A percentile compares a stretch with the other conserved stretches of the same genome.
phyloP scores from a whole-genome alignment of 2,113 vertebrate species.

The Peucedramus taeniatus region DNA sequence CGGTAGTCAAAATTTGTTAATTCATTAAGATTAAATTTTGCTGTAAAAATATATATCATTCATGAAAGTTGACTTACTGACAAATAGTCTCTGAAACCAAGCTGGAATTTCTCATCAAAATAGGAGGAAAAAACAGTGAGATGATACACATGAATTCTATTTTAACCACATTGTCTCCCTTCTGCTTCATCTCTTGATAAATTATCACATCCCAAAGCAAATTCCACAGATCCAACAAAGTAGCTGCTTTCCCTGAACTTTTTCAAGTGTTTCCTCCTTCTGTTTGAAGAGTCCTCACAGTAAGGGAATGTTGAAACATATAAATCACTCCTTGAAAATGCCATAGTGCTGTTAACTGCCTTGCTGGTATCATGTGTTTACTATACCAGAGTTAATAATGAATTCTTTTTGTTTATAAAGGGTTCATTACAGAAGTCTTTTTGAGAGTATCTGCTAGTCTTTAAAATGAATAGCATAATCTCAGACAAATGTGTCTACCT shows the following conservation, averaged over 20 bases:
- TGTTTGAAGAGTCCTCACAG: neutral
- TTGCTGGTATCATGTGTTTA: neutral
- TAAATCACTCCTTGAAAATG: constrained; percentile 11
- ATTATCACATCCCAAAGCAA: neutral
- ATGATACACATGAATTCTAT: neutral
- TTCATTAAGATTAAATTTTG: neutral
- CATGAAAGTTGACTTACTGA: neutral
- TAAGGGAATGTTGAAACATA: neutral
- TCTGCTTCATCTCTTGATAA: neutral
- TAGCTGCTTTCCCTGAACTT: neutral
- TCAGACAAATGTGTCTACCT: constrained; percentile 37
- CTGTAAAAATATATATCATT: neutral
- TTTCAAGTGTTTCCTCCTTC: neutral
- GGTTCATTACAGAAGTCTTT: constrained; percentile 18
- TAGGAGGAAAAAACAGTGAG: neutral
- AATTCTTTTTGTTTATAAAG: constrained; percentile 46
- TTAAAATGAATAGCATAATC: constrained; percentile 26
- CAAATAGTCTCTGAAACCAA: neutral
- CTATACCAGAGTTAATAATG: neutral
- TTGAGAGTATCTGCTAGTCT: constrained; percentile 32
- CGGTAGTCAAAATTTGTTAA: neutral
- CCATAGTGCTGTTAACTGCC: neutral
- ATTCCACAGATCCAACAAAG: neutral
- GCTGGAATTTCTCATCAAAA: neutral
- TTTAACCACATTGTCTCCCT: neutral